Base-by-base conservation (phyloP, 2,113 vertebrate species). In the Protomyctophum bolini region DNA sequence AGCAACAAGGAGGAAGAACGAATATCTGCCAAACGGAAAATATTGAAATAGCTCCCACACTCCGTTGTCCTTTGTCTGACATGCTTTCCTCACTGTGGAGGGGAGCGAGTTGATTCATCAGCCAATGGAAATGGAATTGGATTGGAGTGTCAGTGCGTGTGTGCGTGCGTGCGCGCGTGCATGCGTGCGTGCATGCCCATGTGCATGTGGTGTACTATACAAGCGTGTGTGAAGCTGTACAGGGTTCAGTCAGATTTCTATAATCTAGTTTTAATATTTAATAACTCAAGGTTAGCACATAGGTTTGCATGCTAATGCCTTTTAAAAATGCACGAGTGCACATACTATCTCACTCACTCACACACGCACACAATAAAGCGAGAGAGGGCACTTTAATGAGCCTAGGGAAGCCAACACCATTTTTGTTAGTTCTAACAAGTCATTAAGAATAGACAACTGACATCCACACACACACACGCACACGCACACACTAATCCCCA, bases 191-290 rank as follows among this genome's bases (percentile, higher is more conserved):
- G 28, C 33, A 10, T 11, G 58, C 12, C 8, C 46, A 12, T 46
- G 1, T 41, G 29, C 46, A 28, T 41, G 59, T 62, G 33, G 66
- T 48, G 21, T n/a, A 62, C 15, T 11, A 55, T 11, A 55, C 41
- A 41, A 60, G 8, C 12, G 48, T 72, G 61, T 77, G 62, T 75
- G 65, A 49, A 15, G 46, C 59, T 67, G 28, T 72, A 29, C 6
- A 8, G 68, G 70, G 67, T 48, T 75, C 54, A 50, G 73, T 65
- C 54, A 58, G 61, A 67, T 80, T 68, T 58, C 73, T 80, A 70
- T 80, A 77, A 81, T 83, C 70, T 63, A 50, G 55, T 63, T 86
- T 78, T 81, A 87, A 81, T 84, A 63, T 86, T 81, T 82, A 82
- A 87, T 81, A 86, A 76, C 73, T 66, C 49, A 62, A 77, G 47